Base-by-base conservation (phyloP, 1,140 invertebrate species). In the Bombus picipes region DNA sequence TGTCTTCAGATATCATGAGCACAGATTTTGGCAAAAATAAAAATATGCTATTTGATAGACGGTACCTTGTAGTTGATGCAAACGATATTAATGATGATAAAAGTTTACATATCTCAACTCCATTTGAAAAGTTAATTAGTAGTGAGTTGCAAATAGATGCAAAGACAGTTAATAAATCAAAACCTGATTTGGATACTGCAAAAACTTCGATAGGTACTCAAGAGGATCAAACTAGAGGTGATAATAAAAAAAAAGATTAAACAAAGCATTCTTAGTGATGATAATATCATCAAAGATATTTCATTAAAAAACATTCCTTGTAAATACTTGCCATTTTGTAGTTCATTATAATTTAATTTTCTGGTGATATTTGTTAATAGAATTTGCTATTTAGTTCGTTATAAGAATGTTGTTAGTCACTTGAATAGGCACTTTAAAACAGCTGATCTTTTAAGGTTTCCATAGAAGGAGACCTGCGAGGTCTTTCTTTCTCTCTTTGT, bases 381-480 rank as follows among this genome's bases (percentile, higher is more conserved):
- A 37, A 34, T 32, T 25, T 8, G 53, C 78, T 57, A 18, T 39
- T 12, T 73, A n/a, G 25, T 47, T 12, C 70, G 34, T 57, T 18
- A 6, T 71, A 43, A 53, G 22, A 9, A 28, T 25, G 1, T 68
- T 81, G 39, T 68, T 73, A 71, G 6, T 43, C 39, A 74, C 37
- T 78, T 83, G 72, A 47, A 71, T 28, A 34, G 28, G 74, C 37
- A 59, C 57, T 82, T 81, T 76, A 22, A 87, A 76, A 82, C 65
- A 85, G 65, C 37, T 88, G 47, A 59, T 83, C 39, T 85, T 89
- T 4, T 93, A 93, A 85, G 93, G 92, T 78, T 94, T 94, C 92
- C 39, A 3, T 80, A 80, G 65, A 80, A 32, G 37, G 25, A 70
- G 62, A 53, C 12, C 13, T 41, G 22, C 47, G 74, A 83, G 37